These are phyloP conservation scores for Oceanites oceanicus DNA, from an alignment of 2,113 vertebrate species.

Conservation along the genomic window DNA sequence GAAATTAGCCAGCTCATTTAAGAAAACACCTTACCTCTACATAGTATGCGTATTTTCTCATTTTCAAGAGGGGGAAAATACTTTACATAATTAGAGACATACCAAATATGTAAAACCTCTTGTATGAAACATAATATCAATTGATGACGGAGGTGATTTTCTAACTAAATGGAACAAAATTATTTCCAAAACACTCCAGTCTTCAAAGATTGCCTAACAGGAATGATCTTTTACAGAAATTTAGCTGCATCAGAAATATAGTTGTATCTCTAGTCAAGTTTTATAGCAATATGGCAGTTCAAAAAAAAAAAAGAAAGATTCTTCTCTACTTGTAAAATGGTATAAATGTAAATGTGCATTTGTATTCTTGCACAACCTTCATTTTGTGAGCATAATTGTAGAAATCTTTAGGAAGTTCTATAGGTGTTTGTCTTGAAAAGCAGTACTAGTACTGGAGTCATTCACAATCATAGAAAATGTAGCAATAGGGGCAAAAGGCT, in stretches of 20 bases:
- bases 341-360: not conserved
- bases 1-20: not conserved
- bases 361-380: not conserved
- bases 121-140: not conserved
- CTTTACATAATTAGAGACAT: not conserved
- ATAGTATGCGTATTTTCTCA: not conserved
- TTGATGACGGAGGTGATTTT: not conserved
- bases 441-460: not conserved
- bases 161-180: not conserved
- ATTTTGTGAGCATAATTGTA: not conserved
- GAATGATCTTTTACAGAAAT: not conserved
- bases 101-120: not conserved
- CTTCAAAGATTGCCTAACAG: not conserved
- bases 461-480: not conserved
- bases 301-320: not conserved
- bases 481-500: not conserved
- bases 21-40: not conserved
- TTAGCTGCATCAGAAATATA: not conserved
- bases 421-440: not conserved
- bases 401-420: not conserved
- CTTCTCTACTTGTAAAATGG: not conserved
- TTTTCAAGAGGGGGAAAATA: not conserved
- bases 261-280: not conserved
- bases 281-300: not conserved
- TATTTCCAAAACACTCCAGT: not conserved